Conservation (phyloP, 2,888 invertebrate genomes). For the Orthosia incerta region DNA sequence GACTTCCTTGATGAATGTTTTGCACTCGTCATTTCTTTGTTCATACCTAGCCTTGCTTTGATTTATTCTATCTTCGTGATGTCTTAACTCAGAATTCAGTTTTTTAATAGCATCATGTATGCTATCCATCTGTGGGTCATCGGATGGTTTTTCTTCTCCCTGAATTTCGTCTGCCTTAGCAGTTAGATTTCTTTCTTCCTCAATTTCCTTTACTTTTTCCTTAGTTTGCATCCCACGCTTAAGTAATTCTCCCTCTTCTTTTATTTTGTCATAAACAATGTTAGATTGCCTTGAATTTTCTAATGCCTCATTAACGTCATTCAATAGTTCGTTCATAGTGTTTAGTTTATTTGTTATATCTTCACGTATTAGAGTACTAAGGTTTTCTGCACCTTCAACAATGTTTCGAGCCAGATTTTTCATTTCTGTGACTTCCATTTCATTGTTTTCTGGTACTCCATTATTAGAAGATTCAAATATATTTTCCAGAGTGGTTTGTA, state of each 20-base stretch:
- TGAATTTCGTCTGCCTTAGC: conserved; percentile 15
- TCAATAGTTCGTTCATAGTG: conserved; percentile 87
- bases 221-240: conserved; percentile 62
- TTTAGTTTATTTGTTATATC: conserved; percentile 89
- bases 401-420: conserved; percentile 83
- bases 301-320: conserved; percentile 86
- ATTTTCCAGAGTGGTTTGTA: conserved; percentile 78
- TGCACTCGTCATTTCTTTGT: conserved; percentile 82
- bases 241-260: conserved; percentile 75
- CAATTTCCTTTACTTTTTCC: conserved; percentile 38
- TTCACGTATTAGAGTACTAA: conserved; percentile 85
- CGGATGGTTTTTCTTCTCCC: conserved; percentile 27
- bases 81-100: conserved; percentile 81
- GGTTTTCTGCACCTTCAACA: conserved; percentile 86
- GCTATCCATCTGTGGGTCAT: conserved; percentile 80
- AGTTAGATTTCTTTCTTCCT: conserved; percentile 21
- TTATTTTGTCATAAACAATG: conserved; percentile 81
- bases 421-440: conserved; percentile 85
- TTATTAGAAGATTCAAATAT: conserved; percentile 76
- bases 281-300: conserved; percentile 86
- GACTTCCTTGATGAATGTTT: conserved; percentile 84
- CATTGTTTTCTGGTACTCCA: conserved; percentile 77
- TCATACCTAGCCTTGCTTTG: conserved; percentile 81
- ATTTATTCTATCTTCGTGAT: conserved; percentile 84
- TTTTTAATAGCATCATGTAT: conserved; percentile 83